A percentile compares a stretch with the other conserved stretches of the same genome.
phyloP scores from a whole-genome alignment of 2,113 vertebrate genomes.

The Cyanoramphus novaezelandiae region DNA sequence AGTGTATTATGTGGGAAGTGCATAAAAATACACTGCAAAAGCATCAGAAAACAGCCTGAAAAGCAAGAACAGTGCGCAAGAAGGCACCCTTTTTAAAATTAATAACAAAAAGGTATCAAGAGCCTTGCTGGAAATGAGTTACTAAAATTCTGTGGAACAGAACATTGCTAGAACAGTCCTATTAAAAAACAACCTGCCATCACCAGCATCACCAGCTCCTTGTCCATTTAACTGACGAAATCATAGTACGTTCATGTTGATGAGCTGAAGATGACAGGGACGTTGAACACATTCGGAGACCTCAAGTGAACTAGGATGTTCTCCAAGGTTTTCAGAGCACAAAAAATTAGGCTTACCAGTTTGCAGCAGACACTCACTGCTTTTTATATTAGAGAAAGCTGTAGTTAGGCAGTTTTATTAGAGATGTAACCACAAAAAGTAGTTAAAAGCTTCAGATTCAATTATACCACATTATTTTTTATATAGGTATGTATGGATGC shows the following conservation, averaged over 20 bases:
- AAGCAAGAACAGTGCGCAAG: background rate
- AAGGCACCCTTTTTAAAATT: background rate
- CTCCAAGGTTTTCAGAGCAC: background rate
- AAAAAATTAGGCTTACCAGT: background rate
- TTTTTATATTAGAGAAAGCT: background rate
- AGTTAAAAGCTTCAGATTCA: background rate
- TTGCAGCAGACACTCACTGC: background rate
- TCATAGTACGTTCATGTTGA: background rate
- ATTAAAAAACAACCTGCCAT: background rate
- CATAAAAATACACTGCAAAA: background rate
- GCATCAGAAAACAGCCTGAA: background rate
- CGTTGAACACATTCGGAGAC: background rate
- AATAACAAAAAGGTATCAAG: background rate
- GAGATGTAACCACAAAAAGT: background rate
- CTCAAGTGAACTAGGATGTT: background rate
- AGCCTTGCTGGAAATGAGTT: background rate
- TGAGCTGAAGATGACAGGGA: background rate
- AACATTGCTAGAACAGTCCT: background rate
- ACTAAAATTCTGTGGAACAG: background rate
- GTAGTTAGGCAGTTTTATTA: background rate
- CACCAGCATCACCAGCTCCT: background rate
- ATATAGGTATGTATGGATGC: background rate
- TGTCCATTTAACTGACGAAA: background rate
- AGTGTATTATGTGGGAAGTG: background rate
- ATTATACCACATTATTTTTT: background rate